Evolutionary conservation across 2,888 invertebrate genomes (phyloP).

Genomic region (Chloromyia formosa): DNA sequence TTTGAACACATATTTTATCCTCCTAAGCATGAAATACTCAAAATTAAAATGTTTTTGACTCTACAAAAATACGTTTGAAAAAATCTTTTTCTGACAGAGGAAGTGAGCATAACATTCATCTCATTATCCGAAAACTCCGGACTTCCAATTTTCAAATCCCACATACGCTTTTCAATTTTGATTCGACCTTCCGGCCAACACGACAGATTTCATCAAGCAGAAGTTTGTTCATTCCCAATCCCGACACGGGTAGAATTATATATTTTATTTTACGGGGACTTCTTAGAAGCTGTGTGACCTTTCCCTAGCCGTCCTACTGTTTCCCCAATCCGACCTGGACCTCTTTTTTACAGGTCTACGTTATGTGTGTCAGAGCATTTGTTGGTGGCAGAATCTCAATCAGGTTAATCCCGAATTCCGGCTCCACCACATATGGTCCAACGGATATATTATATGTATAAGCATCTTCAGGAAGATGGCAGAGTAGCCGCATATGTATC

Average conservation of each 20-base stretch:
- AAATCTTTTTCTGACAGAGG: neutral
- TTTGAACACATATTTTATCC: too few species aligned
- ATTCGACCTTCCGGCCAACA: neutral
- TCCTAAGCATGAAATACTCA: too few species aligned
- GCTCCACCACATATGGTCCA: too few species aligned
- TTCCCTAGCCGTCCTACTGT: neutral
- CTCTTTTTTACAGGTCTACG: too few species aligned
- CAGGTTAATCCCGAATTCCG: conserved; percentile 24
- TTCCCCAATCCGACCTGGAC: too few species aligned
- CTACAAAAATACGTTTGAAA: too few species aligned
- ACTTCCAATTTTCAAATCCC: neutral
- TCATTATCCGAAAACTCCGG: conserved; percentile 20
- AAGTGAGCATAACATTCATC: conserved; percentile 3
- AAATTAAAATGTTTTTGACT: too few species aligned
- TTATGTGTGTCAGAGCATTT: too few species aligned
- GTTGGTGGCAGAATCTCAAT: conserved; percentile 9
- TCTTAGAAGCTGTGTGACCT: neutral
- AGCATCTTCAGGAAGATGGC: neutral
- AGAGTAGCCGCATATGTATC: neutral
- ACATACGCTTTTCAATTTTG: neutral
- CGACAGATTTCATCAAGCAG: conserved; percentile 20
- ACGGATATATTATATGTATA: too few species aligned
- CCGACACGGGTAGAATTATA: neutral
- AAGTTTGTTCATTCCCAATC: neutral
- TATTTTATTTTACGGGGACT: neutral